Evolutionary conservation across 2,113 vertebrate genomes (phyloP), one percentile per base, ranked within the genome.

Genomic region (Heliornis fulica): DNA sequence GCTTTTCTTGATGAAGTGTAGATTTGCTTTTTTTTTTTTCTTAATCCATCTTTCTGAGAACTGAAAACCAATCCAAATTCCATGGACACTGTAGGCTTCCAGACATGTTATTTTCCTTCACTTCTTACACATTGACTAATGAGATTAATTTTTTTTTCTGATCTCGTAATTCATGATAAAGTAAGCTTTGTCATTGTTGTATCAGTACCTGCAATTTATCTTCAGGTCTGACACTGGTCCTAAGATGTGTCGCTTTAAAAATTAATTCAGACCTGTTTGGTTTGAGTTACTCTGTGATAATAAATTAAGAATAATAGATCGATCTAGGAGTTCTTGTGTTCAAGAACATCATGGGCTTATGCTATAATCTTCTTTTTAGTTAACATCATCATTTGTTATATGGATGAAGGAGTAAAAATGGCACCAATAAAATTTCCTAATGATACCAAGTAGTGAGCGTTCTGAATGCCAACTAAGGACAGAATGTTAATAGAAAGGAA

Each of bases 401-500:
- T 81, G 71, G 68, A 75, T 78, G 72, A 90, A 29, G 16, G 56
- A 78, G n/a, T 92, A 53, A 92, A 94, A 93, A 86, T 75, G 64
- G 46, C 60, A 51, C 53, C 75, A 91, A 92, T 89, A 83, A 48
- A 53, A 76, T 51, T 94, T 90, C 45, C 38, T 29, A 78, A 1
- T 74, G 63, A 63, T 92, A n/a, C 60, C 71, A 84, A 87, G 87
- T 79, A 92, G 60, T 31, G 28, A 96, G 68, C 77, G 54, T 77
- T 94, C 46, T 74, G 50, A 66, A 46, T 83, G 56, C 80, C 80
- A 94, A 7, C 64, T 75, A 54, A 60, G 78, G 86, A 87, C 76
- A 64, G 89, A 90, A 70, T 86, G 56, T 66, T 92, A 94, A 90
- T 83, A 88, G 83, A 86, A 83, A 74, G 92, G 86, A 64, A 69